Percentiles rank a stretch among this genome's conserved stretches.
These are phyloP conservation scores for Caenorhabditis japonica DNA, from an alignment of 2,888 invertebrate species.

Conservation along the genomic window DNA sequence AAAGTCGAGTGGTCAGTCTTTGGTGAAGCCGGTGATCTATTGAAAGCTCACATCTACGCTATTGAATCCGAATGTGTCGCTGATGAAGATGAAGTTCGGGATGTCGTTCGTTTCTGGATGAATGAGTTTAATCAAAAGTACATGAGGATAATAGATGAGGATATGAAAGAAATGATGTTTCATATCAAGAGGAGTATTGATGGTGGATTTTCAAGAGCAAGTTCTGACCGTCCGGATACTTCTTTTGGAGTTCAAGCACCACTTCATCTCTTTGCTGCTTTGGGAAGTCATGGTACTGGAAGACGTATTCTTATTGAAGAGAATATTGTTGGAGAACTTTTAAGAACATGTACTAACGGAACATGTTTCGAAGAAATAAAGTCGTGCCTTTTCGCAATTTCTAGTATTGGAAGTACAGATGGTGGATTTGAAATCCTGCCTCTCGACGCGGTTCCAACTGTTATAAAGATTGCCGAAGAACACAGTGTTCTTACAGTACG, in stretches of 20 bases:
- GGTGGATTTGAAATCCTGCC: conserved; percentile 55
- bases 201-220: conserved; percentile 83
- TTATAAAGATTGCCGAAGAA: conserved; percentile 67
- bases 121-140: conserved; percentile 82
- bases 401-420: conserved; percentile 57
- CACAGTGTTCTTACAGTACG: conserved; percentile 68
- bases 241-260: conserved; percentile 61
- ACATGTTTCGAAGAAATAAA: conserved; percentile 56
- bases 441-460: conserved; percentile 42
- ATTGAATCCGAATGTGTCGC: conserved; percentile 57
- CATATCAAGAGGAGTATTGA: conserved; percentile 87
- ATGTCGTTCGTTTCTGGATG: conserved; percentile 66
- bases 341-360: conserved; percentile 29
- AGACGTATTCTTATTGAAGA: conserved; percentile 49
- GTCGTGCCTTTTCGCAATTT: conserved; percentile 64
- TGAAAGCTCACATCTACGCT: conserved; percentile 63
- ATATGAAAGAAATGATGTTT: conserved; percentile 89
- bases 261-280: conserved; percentile 63
- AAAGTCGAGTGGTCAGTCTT: conserved; percentile 52
- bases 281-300: conserved; percentile 62
- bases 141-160: conserved; percentile 89
- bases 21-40: conserved; percentile 69
- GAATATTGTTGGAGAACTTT: conserved; percentile 28
- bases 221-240: conserved; percentile 30
- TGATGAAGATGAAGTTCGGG: conserved; percentile 54